Conservation (phyloP, 1,140 invertebrate genomes). For the Drosophila chauvacae region DNA sequence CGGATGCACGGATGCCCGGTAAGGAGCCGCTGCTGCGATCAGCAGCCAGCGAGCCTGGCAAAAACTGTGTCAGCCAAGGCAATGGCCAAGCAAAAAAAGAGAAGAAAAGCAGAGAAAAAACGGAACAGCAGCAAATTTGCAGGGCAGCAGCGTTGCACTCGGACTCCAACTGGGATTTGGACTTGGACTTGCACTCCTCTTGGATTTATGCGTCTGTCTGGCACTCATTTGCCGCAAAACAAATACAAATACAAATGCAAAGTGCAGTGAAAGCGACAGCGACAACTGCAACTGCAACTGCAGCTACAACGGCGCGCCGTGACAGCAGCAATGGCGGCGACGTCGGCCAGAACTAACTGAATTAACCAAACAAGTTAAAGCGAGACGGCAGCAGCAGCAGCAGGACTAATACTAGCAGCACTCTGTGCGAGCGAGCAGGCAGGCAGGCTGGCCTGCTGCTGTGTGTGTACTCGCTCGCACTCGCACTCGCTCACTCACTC, state of each 20-base stretch:
- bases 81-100: constrained; percentile 1
- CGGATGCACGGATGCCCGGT: constrained; percentile 11
- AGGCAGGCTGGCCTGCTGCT: constrained; percentile 15
- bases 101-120: background rate
- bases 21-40: constrained; percentile 2
- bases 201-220: constrained; percentile 5
- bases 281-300: constrained; percentile 2
- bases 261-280: constrained; percentile 2
- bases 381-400: constrained; percentile 52
- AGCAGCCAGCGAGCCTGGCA: background rate
- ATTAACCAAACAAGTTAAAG: constrained; percentile 80
- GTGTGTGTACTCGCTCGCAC: constrained; percentile 12
- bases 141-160: background rate
- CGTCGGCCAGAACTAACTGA: constrained; percentile 65
- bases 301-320: background rate
- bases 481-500: background rate
- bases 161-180: background rate
- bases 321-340: constrained; percentile 42
- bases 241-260: constrained; percentile 17
- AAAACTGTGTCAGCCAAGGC: constrained; percentile 7
- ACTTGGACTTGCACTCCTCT: background rate
- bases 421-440: constrained; percentile 34
- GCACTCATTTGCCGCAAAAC: constrained; percentile 41
- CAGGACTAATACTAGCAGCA: background rate
- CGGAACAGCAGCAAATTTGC: background rate